phyloP scores from a whole-genome alignment of 2,888 invertebrate genomes.

The Cantharis rufa region DNA sequence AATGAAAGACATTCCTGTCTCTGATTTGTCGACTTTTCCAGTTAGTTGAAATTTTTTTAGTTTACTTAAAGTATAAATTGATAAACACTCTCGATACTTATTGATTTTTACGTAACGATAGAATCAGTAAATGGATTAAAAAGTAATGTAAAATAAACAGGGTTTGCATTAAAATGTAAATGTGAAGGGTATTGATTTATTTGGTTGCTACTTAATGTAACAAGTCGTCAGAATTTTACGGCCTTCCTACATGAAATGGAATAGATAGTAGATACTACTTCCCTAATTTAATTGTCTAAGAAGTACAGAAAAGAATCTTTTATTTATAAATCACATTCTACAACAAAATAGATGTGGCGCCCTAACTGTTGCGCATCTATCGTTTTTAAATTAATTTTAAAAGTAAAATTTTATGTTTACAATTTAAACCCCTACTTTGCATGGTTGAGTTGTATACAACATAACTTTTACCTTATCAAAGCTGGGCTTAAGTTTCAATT shows the following conservation, averaged over 20 bases:
- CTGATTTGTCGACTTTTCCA: conserved; percentile 21
- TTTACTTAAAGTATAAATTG: conserved; percentile 1
- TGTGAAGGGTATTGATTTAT: background rate
- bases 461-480: conserved; percentile 44
- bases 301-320: conserved; percentile 27
- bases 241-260: conserved; percentile 26
- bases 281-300: conserved; percentile 34
- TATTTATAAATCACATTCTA: conserved; percentile 26
- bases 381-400: background rate
- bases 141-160: background rate
- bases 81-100: background rate
- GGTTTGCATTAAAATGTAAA: background rate
- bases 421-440: conserved; percentile 34
- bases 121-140: background rate
- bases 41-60: conserved; percentile 16
- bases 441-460: conserved; percentile 38
- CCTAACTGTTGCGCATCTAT: background rate
- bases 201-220: conserved; percentile 29
- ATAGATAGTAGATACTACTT: conserved; percentile 17
- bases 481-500: conserved; percentile 47
- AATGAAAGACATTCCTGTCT: conserved; percentile 21
- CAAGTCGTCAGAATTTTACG: conserved; percentile 33
- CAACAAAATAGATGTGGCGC: background rate
- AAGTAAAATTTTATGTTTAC: conserved; percentile 4
- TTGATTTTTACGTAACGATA: background rate